A percentile compares a stretch with the other conserved stretches of the same genome.
These are phyloP conservation scores for Crotalus viridis DNA, from an alignment of 2,113 vertebrate genomes.

Conservation along the genomic window DNA sequence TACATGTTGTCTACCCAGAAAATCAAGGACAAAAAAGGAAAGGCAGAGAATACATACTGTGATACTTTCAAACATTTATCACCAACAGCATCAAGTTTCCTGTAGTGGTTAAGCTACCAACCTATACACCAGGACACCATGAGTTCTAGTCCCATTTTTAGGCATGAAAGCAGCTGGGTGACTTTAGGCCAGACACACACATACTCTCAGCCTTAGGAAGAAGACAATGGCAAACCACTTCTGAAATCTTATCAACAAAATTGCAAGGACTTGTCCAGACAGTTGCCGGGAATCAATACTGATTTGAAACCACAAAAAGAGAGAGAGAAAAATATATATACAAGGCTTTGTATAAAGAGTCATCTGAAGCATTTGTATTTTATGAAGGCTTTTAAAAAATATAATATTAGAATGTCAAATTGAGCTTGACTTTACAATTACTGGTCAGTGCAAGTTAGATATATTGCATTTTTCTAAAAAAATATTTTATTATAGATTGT, in stretches of 20 bases:
- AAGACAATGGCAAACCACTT: background rate
- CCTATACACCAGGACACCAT: background rate
- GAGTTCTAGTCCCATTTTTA: background rate
- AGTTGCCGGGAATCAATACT: background rate
- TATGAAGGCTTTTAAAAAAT: background rate
- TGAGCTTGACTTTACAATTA: background rate
- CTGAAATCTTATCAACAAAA: background rate
- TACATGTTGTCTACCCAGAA: background rate
- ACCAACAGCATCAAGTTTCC: background rate
- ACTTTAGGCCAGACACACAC: background rate
- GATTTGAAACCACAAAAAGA: background rate
- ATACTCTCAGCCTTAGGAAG: background rate
- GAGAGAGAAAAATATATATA: background rate
- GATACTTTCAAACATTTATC: background rate
- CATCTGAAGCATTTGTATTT: background rate
- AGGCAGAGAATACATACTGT: background rate
- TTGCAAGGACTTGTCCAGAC: background rate
- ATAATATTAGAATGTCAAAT: background rate
- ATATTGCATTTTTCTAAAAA: background rate
- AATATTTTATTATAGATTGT: background rate
- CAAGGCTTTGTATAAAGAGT: background rate
- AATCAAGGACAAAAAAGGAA: background rate
- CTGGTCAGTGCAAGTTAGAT: background rate
- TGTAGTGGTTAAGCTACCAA: background rate
- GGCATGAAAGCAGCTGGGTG: background rate